A percentile compares a stretch with the other conserved stretches of the same genome.
phyloP scores from a whole-genome alignment of 2,888 invertebrate genomes.

The Hipparchia semele region DNA sequence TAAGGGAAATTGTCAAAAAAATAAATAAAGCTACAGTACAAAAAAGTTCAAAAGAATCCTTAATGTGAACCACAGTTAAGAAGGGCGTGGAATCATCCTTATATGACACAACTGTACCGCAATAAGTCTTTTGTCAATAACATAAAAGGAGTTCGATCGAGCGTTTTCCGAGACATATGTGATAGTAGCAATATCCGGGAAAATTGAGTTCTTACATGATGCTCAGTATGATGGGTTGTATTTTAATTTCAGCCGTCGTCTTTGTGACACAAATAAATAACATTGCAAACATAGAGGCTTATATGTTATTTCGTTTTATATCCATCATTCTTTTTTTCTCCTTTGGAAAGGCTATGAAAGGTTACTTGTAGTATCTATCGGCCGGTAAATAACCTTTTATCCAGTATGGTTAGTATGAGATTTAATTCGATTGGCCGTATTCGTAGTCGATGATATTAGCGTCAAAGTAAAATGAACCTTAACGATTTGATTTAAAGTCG shows the following conservation, averaged over 20 bases:
- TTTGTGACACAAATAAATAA: constrained; percentile 4
- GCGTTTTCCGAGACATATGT: constrained; percentile 7
- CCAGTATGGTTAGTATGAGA: no score
- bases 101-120: constrained; percentile 39
- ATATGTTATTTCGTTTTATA: neutral
- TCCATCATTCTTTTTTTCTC: no score
- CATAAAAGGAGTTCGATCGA: constrained; percentile 20
- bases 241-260: constrained; percentile 13
- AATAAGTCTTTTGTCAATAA: constrained; percentile 20
- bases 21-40: neutral
- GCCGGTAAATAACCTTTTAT: no score
- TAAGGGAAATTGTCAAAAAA: no score
- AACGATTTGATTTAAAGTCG: no score
- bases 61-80: neutral
- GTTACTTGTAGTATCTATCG: no score
- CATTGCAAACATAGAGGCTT: neutral
- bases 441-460: no score
- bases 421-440: no score
- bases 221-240: constrained; percentile 10
- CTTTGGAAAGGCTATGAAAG: no score
- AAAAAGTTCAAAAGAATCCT: neutral
- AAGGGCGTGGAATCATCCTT: constrained; percentile 34
- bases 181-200: constrained; percentile 20
- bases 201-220: constrained; percentile 12
- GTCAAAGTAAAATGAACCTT: no score